Percentiles rank a stretch among this genome's conserved stretches.
Conservation (phyloP, 2,113 vertebrate species). For the Centrocercus urophasianus region DNA sequence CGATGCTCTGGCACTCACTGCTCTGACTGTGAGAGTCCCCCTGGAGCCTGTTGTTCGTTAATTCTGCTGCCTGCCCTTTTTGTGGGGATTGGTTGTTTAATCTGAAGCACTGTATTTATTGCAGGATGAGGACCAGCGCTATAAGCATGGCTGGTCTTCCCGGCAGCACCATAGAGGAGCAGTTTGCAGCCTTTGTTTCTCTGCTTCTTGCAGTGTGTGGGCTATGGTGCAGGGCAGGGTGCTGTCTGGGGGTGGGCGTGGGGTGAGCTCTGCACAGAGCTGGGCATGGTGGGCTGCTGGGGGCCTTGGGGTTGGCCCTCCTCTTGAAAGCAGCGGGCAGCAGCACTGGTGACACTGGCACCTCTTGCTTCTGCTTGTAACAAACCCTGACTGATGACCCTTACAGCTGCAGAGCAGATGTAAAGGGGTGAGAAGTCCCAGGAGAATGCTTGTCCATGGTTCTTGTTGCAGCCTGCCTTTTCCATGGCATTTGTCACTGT, state of each 20-base stretch:
- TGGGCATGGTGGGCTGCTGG: not conserved
- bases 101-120: slow-evolving; percentile 62
- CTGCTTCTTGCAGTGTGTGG: not conserved
- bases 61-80: slow-evolving; percentile 51
- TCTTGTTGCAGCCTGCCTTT: not conserved
- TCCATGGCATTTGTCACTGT: not conserved
- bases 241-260: not conserved
- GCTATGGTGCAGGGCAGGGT: too few species aligned
- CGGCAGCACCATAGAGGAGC: slow-evolving; percentile 35
- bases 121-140: slow-evolving; percentile 56
- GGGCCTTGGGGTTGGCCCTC: not conserved
- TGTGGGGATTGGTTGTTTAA: slow-evolving; percentile 59
- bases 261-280: not conserved
- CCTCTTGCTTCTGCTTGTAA: fast-evolving
- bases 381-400: not conserved
- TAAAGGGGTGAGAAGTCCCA: not conserved
- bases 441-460: not conserved
- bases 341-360: not conserved
- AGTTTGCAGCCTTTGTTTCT: not conserved
- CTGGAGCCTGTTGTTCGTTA: slow-evolving; percentile 55
- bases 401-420: not conserved
- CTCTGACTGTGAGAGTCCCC: slow-evolving; percentile 48
- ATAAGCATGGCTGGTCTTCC: slow-evolving; percentile 55
- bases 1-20: not conserved
- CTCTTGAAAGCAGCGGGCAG: not conserved